A percentile compares a stretch with the other conserved stretches of the same genome.
Evolutionary conservation across 1,140 invertebrate genomes (phyloP).

Genomic region (Nixonia krombeini): DNA sequence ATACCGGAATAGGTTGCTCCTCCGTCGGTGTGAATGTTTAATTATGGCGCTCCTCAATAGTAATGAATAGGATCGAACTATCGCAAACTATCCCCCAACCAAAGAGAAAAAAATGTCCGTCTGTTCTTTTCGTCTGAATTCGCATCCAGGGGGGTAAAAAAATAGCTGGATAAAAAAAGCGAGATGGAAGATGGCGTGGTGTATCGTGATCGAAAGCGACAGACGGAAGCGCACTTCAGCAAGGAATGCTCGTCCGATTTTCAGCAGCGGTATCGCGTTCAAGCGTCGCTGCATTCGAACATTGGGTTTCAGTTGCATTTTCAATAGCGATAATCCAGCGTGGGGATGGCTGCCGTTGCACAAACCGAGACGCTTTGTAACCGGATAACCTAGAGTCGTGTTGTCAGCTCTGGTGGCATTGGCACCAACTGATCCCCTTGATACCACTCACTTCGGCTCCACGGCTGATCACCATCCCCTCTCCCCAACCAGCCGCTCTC

Average conservation of each 20-base stretch:
- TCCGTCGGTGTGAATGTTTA: conserved; percentile 63
- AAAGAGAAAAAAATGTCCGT: too few species aligned
- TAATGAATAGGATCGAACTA: conserved; percentile 52
- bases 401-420: conserved; percentile 56
- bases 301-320: conserved; percentile 64
- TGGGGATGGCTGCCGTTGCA: conserved; percentile 44
- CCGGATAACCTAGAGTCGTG: conserved; percentile 62
- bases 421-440: conserved; percentile 50
- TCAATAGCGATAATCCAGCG: conserved; percentile 60
- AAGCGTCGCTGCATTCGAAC: conserved; percentile 63
- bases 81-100: too few species aligned
- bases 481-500: conserved; percentile 5
- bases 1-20: conserved; percentile 54
- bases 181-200: conserved; percentile 22
- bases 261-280: conserved; percentile 58
- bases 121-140: too few species aligned
- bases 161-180: too few species aligned
- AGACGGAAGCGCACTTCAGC: conserved; percentile 28
- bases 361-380: conserved; percentile 61
- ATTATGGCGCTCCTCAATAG: conserved; percentile 60
- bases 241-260: conserved; percentile 52
- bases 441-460: conserved; percentile 45
- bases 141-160: too few species aligned
- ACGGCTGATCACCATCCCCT: conserved; percentile 28
- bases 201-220: conserved; percentile 33